Percentiles rank a stretch among this genome's conserved stretches.
phyloP scores from a whole-genome alignment of 2,113 vertebrate genomes.

The Dromaius novaehollandiae region DNA sequence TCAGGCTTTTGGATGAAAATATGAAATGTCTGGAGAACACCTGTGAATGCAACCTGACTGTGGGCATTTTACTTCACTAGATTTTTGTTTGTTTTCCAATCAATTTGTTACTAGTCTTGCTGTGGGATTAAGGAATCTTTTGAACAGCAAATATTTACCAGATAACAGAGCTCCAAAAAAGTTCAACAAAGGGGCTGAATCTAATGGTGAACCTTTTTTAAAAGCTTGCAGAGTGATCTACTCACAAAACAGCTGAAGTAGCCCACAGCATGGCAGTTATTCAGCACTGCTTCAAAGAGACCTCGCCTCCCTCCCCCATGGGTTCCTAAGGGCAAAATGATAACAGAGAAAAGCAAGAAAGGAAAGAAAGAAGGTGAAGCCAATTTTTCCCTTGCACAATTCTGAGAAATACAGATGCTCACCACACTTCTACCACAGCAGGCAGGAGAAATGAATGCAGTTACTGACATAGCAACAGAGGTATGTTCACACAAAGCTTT shows the following conservation, averaged over 20 bases:
- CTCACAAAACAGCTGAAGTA: not conserved
- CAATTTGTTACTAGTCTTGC: not conserved
- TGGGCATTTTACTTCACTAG: not conserved
- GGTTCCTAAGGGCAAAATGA: not conserved
- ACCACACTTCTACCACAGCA: not conserved
- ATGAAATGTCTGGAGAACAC: not conserved
- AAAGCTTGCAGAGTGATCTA: not conserved
- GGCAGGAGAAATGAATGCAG: not conserved
- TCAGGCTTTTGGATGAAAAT: not conserved
- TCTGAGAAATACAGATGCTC: not conserved
- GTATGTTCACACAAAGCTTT: not conserved
- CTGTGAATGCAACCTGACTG: not conserved
- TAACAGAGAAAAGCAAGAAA: not conserved
- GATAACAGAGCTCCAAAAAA: not conserved
- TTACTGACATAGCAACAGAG: rapidly evolving
- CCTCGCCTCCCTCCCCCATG: not conserved
- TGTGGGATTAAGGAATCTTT: not conserved
- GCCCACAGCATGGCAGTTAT: not conserved
- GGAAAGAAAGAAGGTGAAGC: not conserved
- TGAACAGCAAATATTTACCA: not conserved
- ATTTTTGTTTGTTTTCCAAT: not conserved
- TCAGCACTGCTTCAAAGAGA: not conserved
- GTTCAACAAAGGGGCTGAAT: not conserved
- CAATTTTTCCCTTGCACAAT: not conserved
- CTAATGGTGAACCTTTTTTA: not conserved